phyloP scores from a whole-genome alignment of 2,888 invertebrate species.

The Dendrolimus pini region DNA sequence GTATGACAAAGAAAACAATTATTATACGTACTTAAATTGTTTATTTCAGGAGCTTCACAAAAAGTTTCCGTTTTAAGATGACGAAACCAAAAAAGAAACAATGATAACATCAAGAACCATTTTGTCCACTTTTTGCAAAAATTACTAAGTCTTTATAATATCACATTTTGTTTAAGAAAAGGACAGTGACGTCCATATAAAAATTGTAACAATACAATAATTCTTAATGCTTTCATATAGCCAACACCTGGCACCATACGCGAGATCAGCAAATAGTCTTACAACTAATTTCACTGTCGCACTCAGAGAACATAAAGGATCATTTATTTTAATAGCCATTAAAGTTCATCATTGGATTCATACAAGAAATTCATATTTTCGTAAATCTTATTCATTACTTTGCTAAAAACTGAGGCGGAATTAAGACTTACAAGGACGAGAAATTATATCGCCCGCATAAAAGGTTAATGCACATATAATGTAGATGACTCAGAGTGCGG shows the following conservation, averaged over 20 bases:
- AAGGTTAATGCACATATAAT: too few species aligned
- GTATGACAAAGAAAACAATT: conserved; percentile 16
- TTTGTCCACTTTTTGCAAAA: conserved; percentile 56
- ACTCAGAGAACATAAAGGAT: too few species aligned
- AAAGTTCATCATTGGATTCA: too few species aligned
- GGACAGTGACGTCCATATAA: conserved; percentile 74
- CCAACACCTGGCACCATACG: conserved; percentile 60
- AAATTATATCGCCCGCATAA: too few species aligned
- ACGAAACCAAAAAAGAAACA: conserved; percentile 67
- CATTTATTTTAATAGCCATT: too few species aligned
- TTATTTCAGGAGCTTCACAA: conserved; percentile 73
- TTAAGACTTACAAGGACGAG: too few species aligned
- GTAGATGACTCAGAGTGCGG: background rate
- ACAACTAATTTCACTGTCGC: conserved; percentile 43
- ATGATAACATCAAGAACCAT: conserved; percentile 77
- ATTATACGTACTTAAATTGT: conserved; percentile 32
- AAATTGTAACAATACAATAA: conserved; percentile 69
- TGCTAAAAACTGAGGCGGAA: too few species aligned
- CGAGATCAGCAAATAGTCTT: conserved; percentile 69
- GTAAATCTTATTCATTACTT: too few species aligned
- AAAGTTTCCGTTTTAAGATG: conserved; percentile 67
- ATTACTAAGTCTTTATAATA: conserved; percentile 67
- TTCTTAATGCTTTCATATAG: conserved; percentile 74
- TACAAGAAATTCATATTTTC: too few species aligned
- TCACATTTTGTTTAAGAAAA: conserved; percentile 70